Evolutionary conservation across 1,140 invertebrate genomes (phyloP).

Genomic region (Calliphora vicina): DNA sequence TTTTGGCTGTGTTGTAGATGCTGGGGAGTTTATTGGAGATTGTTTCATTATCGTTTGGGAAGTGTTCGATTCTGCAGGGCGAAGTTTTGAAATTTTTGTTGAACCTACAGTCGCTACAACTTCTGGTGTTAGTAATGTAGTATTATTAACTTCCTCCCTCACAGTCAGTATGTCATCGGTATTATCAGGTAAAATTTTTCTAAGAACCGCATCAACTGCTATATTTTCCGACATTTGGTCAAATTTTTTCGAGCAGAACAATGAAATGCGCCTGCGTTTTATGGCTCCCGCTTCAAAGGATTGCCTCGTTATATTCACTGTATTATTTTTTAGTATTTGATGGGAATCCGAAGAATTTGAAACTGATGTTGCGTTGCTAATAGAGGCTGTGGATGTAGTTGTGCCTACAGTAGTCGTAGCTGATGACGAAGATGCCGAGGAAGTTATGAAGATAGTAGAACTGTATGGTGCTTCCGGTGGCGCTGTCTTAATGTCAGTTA

Average conservation of each 20-base stretch:
- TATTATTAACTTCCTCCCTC: not conserved
- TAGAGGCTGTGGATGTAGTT: not conserved
- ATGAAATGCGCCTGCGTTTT: not conserved
- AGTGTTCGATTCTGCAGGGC: not conserved
- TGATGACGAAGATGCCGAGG: not conserved
- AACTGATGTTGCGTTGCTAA: not conserved
- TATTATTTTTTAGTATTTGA: not conserved
- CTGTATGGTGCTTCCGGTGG: constrained; percentile 30
- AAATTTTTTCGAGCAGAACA: not conserved
- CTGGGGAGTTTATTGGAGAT: not conserved
- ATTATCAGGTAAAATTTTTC: constrained; percentile 10
- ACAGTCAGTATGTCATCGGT: not conserved
- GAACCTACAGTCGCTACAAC: not conserved
- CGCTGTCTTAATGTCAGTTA: constrained; percentile 18
- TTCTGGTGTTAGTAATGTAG: not conserved
- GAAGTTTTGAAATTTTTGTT: not conserved
- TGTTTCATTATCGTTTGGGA: not conserved
- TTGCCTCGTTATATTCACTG: not conserved
- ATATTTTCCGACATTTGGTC: not conserved
- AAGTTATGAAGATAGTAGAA: constrained; percentile 28
- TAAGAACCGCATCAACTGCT: not conserved
- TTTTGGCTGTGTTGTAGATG: not conserved
- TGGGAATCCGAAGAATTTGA: not conserved
- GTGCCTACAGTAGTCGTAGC: not conserved
- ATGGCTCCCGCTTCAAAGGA: not conserved